Evolutionary conservation across 2,888 invertebrate genomes (phyloP).

Genomic region (Crioceris asparagi): DNA sequence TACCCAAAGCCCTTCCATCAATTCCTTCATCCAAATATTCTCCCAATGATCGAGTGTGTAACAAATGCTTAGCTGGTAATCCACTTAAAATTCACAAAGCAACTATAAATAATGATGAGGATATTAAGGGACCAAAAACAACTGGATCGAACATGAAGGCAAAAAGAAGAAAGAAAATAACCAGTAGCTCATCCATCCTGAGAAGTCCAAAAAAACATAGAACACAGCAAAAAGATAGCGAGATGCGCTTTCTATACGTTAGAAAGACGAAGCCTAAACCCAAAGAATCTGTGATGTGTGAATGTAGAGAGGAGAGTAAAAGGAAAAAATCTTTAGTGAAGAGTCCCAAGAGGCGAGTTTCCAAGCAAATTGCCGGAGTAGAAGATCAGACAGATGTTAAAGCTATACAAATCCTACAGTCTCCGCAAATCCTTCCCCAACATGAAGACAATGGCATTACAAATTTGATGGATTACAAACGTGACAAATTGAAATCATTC

Average conservation of each 20-base stretch:
- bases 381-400: not conserved
- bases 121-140: no score
- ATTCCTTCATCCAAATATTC: slow-evolving; percentile 7
- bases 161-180: no score
- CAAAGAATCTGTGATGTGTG: no score
- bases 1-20: slow-evolving; percentile 10
- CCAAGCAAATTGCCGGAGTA: not conserved
- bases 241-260: no score
- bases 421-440: not conserved
- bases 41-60: not conserved
- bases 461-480: slow-evolving; percentile 1
- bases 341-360: not conserved
- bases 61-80: not conserved
- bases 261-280: no score
- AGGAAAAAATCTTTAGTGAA: not conserved
- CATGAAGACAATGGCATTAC: not conserved
- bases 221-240: no score
- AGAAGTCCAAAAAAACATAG: no score
- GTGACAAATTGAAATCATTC: slow-evolving; percentile 8
- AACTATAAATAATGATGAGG: no score
- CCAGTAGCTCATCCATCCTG: no score
- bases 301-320: not conserved
- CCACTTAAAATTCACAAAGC: no score
- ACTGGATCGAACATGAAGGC: no score
- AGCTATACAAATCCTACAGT: not conserved